Evolutionary conservation across 2,888 invertebrate species (phyloP), one percentile per base, ranked within the genome.

Genomic region (Pseudococcus longispinus): DNA sequence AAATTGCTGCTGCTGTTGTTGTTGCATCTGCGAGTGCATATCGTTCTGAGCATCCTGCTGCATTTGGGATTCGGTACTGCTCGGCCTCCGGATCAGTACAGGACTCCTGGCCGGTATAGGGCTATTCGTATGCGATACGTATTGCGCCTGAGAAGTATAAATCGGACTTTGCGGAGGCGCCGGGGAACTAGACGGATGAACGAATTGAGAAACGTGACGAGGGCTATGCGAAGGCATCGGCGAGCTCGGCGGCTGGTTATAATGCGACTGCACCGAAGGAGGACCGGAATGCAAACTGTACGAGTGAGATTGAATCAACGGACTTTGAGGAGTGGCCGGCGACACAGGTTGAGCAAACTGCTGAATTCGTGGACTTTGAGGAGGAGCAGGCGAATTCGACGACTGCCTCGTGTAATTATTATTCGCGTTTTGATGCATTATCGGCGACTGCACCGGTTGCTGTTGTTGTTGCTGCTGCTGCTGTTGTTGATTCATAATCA

Each of bases 51-150:
- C 88, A 88, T 88, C 85, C 51, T 88, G 83, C 32, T 88, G 88
- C 84, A 88, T 85, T 83, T 88, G 83, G 90, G 91, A 89, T 88
- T 93, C 93, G 0, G 93, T 92, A 91, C 92, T 92, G 3, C 92
- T 92, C 5, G 92, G 92, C 55, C 92, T 92, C 87, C 92, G 92
- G 83, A 90, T 90, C 60, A 90, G 89, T 88, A 92, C 32, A 8
- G 92, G 92, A 89, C 91, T 91, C 88, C 91, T 90, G 46, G 91
- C 91, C 11, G 91, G 91, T 74, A 88, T 88, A 23, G 88, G 88
- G 60, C 88, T 88, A n/a, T 84, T 87, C n/a, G 84, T 85, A 46
- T 88, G 88, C 42, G 85, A 87, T 90, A 92, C 91, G 23, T 89
- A 88, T 23, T 90, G 90, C 55, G 89, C 89, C 84, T 89, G 89